Evolutionary conservation across 2,797 vertebrate genomes (phyloP), one percentile per base, ranked within the genome.

Genomic region (Galagoides demidoff): DNA sequence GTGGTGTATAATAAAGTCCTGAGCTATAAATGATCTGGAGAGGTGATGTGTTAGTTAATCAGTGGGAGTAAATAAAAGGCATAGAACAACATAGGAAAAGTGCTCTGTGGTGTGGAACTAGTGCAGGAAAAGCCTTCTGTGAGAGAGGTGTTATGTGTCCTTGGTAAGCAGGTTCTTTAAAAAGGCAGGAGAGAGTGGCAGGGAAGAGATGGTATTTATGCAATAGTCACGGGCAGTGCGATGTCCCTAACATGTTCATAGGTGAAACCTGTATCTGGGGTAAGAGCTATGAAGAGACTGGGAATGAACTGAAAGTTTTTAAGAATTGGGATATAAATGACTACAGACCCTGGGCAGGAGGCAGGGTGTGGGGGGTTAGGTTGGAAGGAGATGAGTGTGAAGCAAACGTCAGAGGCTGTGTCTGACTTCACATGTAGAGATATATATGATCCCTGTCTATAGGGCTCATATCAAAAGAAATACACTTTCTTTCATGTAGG

Each of bases 301-400:
- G 1, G 14, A 3, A 4, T 55, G 29, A 63, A 7, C 8, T 49
- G 45, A 76, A 76, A 55, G 13, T 45, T 87, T 52, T 0, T 29
- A 71, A 68, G 12, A 31, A 22, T 3, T 34, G 16, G 14, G 17
- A 23, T 29, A 2, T 57, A 29, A n/a, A n/a, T 64, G 45, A 59
- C 34, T 19, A 1, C 17, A 5, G 9, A 25, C 4, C 4, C 39
- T 57, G 17, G 12, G 20, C 29, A 89, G 76, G 6, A 5, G 63
- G n/a, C 39, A 31, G 23, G 13, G 1, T 64, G 17, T 1, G 2
- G 34, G 4, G 0, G 23, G 8, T 52, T 43, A 59, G 5, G 17
- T n/a, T 34, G 4, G 27, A 43, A 23, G 31, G n/a, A 70, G 4
- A 3, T 11, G 0, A 8, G 8, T 20, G 1, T 17, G 20, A 39